Evolutionary conservation across 2,888 invertebrate species (phyloP), one percentile per base, ranked within the genome.

Genomic region (Sphaerophoria rueppellii): DNA sequence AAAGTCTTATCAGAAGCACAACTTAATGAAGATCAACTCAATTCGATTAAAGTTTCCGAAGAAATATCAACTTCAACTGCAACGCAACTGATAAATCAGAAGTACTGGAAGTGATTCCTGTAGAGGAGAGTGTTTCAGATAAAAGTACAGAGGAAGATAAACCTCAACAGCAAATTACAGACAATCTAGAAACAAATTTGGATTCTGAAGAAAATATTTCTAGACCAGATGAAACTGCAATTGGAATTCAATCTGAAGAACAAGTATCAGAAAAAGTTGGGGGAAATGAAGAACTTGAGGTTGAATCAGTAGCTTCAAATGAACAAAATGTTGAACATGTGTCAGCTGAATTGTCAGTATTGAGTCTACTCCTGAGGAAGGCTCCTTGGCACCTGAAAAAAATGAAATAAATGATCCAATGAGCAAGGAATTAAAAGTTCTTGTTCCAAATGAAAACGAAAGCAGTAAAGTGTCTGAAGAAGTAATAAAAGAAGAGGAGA

Each of bases 1-100:
- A 40, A 37, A 40, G 14, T 16, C 40, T 12, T 58, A 12, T 58
- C 58, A 6, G 58, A 58, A 58, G 58, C 40, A 16, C 40, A 60
- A 24, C 2, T 43, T 6, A 40, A 6, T 40, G 24, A 24, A 24
- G 24, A 24, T 24, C 40, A 60, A 24, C 2, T 43, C 6, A 40
- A 6, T 40, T 12, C 24, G 12, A 6, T 4, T 0, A 24, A 24
- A 40, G 12, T 12, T 4, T 12, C 2, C 1, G 24, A 12, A 1
- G 58, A 24, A 24, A 11, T 40, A 4, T 5, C 11, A 14, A 7
- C n/a, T n/a, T 6, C 6, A 6, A 3, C 9, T 6, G 3, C 32
- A 6, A 55, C 1, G 3, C 32, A 6, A 55, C 1, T 35, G 35
- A n/a, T 0, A 34, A 2, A 55, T 24, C 24, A 24, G 24, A 24